These are phyloP conservation scores for Volucella bombylans DNA, from an alignment of 2,888 invertebrate species.

Conservation along the genomic window DNA sequence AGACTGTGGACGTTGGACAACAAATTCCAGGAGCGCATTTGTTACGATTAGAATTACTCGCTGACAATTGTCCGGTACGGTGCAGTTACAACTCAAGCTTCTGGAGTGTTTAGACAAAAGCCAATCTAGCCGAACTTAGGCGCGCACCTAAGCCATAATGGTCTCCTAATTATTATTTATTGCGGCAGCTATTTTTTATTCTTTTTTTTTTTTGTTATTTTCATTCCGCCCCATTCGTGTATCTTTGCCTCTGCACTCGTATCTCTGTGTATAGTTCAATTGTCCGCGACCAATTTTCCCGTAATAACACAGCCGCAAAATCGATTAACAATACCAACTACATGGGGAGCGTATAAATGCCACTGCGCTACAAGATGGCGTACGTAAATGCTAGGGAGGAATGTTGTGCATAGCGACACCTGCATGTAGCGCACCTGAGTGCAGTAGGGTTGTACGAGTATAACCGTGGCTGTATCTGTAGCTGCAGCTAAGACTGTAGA, in stretches of 20 bases:
- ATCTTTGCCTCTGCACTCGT: constrained; percentile 43
- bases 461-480: too few species aligned
- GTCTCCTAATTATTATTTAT: constrained; percentile 79
- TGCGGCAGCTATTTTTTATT: constrained; percentile 72
- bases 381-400: constrained; percentile 45
- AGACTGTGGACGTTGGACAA: constrained; percentile 4
- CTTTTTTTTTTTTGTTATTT: constrained; percentile 34
- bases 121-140: constrained; percentile 47
- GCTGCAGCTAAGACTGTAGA: constrained; percentile 17
- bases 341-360: constrained; percentile 58
- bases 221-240: constrained; percentile 25
- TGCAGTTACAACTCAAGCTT: not conserved
- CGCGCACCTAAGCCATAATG: constrained; percentile 74
- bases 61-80: constrained; percentile 58
- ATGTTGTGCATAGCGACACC: constrained; percentile 62
- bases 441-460: constrained; percentile 30
- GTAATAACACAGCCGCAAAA: constrained; percentile 75
- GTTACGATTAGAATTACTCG: constrained; percentile 64
- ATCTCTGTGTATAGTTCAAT: constrained; percentile 58
- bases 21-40: constrained; percentile 59
- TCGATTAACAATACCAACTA: constrained; percentile 74
- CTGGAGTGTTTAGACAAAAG: constrained; percentile 61
- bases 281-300: constrained; percentile 75
- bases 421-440: constrained; percentile 63
- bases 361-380: constrained; percentile 63